phyloP scores from a whole-genome alignment of 2,113 vertebrate genomes.

The Sebastes schlegelii region DNA sequence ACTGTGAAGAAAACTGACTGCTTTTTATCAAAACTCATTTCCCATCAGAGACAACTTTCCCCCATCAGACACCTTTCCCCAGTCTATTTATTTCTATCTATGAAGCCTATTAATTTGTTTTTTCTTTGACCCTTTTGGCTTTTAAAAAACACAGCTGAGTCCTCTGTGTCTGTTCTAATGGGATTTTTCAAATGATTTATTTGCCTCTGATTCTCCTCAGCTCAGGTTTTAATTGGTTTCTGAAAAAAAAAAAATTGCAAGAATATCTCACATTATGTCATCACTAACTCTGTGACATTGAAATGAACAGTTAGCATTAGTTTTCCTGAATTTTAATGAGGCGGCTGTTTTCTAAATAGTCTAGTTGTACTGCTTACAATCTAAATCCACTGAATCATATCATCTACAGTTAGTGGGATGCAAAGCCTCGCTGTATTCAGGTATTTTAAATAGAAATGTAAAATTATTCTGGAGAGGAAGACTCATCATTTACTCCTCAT shows the following conservation, averaged over 20 bases:
- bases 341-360: slow-evolving; percentile 30
- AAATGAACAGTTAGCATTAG: slow-evolving; percentile 48
- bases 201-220: slow-evolving; percentile 48
- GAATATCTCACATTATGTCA: slow-evolving; percentile 43
- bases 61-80: slow-evolving; percentile 47
- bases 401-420: slow-evolving; percentile 1
- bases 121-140: slow-evolving; percentile 56
- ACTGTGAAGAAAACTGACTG: slow-evolving; percentile 55
- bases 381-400: not conserved
- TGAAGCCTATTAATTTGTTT: slow-evolving; percentile 62
- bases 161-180: slow-evolving; percentile 66
- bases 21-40: slow-evolving; percentile 75
- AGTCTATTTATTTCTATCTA: slow-evolving; percentile 71
- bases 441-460: slow-evolving; percentile 8
- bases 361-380: slow-evolving; percentile 2
- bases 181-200: slow-evolving; percentile 70
- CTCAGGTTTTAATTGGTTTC: slow-evolving; percentile 66
- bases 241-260: slow-evolving; percentile 26
- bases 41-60: slow-evolving; percentile 62
- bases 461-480: slow-evolving; percentile 11
- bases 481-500: slow-evolving; percentile 11
- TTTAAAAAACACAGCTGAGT: slow-evolving; percentile 61
- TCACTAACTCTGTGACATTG: slow-evolving; percentile 45
- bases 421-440: not conserved
- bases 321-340: slow-evolving; percentile 55